Evolutionary conservation across 2,888 invertebrate species (phyloP), one percentile per base, ranked within the genome.

Genomic region (Oscheius sp.): DNA sequence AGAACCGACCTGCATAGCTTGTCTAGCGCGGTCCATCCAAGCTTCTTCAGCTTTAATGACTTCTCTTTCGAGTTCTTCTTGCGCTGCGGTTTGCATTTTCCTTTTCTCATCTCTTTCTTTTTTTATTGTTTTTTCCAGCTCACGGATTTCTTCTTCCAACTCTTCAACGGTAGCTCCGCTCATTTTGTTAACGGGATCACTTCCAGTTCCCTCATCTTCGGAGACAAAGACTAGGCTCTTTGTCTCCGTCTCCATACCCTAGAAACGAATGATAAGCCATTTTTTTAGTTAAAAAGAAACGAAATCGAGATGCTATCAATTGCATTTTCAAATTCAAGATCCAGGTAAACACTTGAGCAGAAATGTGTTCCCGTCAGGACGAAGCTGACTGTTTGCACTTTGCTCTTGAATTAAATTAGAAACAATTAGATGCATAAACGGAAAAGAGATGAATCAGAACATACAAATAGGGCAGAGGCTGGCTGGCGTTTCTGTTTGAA

Each of bases 21-120:
- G 59, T 51, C 77, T 50, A 36, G 76, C 66, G 45, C 72, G 70
- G 51, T 74, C 76, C 74, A 80, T 80, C 76, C 75, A 78, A 33
- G 67, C 61, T 17, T 73, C 71, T 44, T 78, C 78, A 12, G 71
- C 63, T 3, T 71, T 72, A 24, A 71, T 49, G 14, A 74, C 56
- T 50, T 80, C 80, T n/a, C 63, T 30, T 22, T 77, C 76, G 64
- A 75, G 54, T 41, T 77, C 77, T n/a, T 77, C 72, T 51, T 73
- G 68, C 4, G 61, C 67, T 6, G 54, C 50, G 24, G 51, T n/a
- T 24, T 62, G 24, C 17, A 36, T 17, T 20, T 59, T 20, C 49
- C 62, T 66, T 5, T 51, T 49, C 47, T 72, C 72, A 4, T 66
- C 61, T 32, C 67, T 62, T 36, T 75, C 75, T 24, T 44, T 44